Evolutionary conservation across 2,113 vertebrate genomes (phyloP).

Genomic region (Rhea americana): DNA sequence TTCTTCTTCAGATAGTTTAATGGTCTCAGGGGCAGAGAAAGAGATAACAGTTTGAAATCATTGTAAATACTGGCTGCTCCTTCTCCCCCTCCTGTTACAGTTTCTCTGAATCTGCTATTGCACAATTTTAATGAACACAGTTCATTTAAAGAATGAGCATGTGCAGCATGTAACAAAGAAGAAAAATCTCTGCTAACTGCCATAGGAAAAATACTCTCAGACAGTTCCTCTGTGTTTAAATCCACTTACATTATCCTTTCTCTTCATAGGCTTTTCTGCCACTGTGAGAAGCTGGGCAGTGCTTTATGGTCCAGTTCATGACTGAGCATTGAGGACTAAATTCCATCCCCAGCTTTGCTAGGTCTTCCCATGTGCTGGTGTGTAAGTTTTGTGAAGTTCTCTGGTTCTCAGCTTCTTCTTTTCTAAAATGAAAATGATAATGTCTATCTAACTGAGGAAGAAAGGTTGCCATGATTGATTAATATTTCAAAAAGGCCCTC

Average conservation of each 20-base stretch:
- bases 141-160: background rate
- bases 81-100: background rate
- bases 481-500: conserved; percentile 19
- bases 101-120: background rate
- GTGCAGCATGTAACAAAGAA: background rate
- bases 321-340: background rate
- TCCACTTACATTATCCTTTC: background rate
- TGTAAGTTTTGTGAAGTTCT: background rate
- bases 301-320: rapidly evolving
- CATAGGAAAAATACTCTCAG: background rate
- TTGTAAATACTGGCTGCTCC: background rate
- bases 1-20: background rate
- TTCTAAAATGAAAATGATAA: background rate
- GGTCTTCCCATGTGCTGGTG: background rate
- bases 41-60: background rate
- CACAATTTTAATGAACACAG: background rate
- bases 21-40: background rate
- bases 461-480: background rate
- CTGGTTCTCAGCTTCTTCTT: background rate
- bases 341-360: background rate
- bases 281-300: rapidly evolving
- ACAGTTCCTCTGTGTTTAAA: background rate
- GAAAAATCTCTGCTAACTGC: background rate
- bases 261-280: background rate
- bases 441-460: background rate